Evolutionary conservation across 2,113 vertebrate genomes (phyloP), one percentile per base, ranked within the genome.

Genomic region (Alexandromys fortis): DNA sequence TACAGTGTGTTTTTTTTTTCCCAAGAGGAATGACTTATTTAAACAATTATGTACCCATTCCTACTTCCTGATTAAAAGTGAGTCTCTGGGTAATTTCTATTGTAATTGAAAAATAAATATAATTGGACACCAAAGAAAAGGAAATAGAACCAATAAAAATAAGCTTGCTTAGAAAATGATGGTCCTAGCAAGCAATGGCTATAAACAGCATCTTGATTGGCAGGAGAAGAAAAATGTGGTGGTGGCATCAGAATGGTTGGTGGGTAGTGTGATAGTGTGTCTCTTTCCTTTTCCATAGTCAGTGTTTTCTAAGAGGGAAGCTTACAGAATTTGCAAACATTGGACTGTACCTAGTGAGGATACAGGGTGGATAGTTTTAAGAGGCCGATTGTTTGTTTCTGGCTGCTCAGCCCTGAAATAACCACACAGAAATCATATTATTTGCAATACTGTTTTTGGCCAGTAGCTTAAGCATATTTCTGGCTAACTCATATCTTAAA

Each of bases 161-260:
- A 86, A 21, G 3, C 30, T 45, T 85, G 26, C 1, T 65, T 65
- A 47, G 28, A 16, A 86, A 86, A 67, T 33, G 14, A 33, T 67
- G 61, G 28, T 19, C 33, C 4, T 19, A 33, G 42, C 7, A 67
- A 67, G 47, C 17, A 47, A 10, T 4, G 17, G 65, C 83, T 35
- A 13, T 30, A 35, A 49, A 4, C 14, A 45, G 45, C 1, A 12
- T 67, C 22, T 45, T 8, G 33, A 0, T 1, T 19, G 28, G 16
- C 3, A 63, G 16, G 42, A 33, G 33, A 35, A 17, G 28, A 13
- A 65, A 8, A 5, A 10, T 28, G 12, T 16, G 11, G 47, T 9
- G 0, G 16, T 55, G 16, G 55, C 55, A 55, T 55, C 16, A 55
- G 55, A 55, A 55, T 55, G 16, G 52, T 55, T 55, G 55, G 4